phyloP scores from a whole-genome alignment of 1,140 invertebrate species.

The Anoplophora glabripennis region DNA sequence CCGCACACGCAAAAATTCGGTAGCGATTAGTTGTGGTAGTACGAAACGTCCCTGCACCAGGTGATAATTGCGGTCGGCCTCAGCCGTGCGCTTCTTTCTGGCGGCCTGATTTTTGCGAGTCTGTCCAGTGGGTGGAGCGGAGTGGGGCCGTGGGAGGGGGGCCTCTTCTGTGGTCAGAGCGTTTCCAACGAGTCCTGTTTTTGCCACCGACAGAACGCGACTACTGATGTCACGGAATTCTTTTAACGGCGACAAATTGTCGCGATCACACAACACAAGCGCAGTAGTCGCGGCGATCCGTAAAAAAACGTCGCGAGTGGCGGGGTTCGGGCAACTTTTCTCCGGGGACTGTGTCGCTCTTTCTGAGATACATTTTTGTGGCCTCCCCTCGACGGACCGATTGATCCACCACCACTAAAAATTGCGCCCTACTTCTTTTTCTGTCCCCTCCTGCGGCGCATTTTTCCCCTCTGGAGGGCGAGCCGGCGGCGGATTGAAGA shows the following conservation, averaged over 20 bases:
- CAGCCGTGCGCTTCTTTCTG: slow-evolving; percentile 45
- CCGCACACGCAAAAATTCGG: slow-evolving; percentile 27
- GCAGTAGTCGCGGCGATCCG: slow-evolving; percentile 36
- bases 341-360: slow-evolving; percentile 23
- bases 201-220: slow-evolving; percentile 49
- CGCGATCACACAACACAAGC: slow-evolving; percentile 46
- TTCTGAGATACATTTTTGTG: slow-evolving; percentile 19
- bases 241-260: slow-evolving; percentile 52
- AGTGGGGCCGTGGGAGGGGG: slow-evolving; percentile 32
- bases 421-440: slow-evolving; percentile 50
- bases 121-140: slow-evolving; percentile 51
- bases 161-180: slow-evolving; percentile 33
- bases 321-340: slow-evolving; percentile 22
- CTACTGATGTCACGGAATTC: slow-evolving; percentile 51
- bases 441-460: slow-evolving; percentile 47
- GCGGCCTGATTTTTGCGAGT: slow-evolving; percentile 58
- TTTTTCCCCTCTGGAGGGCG: slow-evolving; percentile 58
- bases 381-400: slow-evolving; percentile 42
- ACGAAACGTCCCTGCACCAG: slow-evolving; percentile 37
- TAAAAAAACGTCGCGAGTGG: slow-evolving; percentile 36
- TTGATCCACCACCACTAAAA: slow-evolving; percentile 50
- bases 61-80: slow-evolving; percentile 47
- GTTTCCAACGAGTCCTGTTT: slow-evolving; percentile 45
- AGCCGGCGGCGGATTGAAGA: slow-evolving; percentile 39
- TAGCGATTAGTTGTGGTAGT: slow-evolving; percentile 18